Evolutionary conservation across 2,797 vertebrate species (phyloP).

Genomic region (Coilia nasus): DNA sequence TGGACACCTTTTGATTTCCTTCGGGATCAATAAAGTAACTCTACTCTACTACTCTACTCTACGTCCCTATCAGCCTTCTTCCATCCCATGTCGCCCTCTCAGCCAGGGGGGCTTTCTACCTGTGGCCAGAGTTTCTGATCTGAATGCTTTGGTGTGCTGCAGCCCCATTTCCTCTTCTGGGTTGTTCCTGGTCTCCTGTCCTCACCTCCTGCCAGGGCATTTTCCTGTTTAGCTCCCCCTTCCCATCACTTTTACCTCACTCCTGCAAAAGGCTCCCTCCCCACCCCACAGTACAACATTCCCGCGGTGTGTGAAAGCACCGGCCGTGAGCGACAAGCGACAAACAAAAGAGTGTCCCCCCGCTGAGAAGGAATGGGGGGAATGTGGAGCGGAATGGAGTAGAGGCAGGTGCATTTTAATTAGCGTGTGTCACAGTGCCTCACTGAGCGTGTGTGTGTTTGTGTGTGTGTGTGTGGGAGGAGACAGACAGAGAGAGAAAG

Average conservation of each 20-base stretch:
- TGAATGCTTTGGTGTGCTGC: neutral
- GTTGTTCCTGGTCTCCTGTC: neutral
- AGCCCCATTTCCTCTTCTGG: neutral
- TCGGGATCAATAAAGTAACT: no score
- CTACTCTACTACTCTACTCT: no score
- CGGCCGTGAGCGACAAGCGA: slow-evolving; percentile 52
- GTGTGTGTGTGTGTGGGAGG: neutral
- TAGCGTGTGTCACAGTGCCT: slow-evolving; percentile 33
- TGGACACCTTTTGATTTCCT: no score
- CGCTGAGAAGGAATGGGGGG: slow-evolving; percentile 35
- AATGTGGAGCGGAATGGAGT: slow-evolving; percentile 43
- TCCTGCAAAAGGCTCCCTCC: neutral
- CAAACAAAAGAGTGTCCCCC: slow-evolving; percentile 51
- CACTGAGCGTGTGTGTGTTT: slow-evolving; percentile 3
- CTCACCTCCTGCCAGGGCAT: neutral
- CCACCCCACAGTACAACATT: slow-evolving; percentile 49
- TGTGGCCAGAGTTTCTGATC: neutral
- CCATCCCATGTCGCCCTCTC: neutral
- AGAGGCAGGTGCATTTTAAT: slow-evolving; percentile 63
- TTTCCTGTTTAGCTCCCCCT: no score
- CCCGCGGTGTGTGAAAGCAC: slow-evolving; percentile 48
- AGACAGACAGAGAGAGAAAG: neutral
- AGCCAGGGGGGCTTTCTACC: neutral
- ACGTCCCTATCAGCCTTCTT: neutral
- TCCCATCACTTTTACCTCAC: no score